Evolutionary conservation across 2,888 invertebrate genomes (phyloP), one percentile per base, ranked within the genome.

Genomic region (Liopterus haemorrhoidalis): DNA sequence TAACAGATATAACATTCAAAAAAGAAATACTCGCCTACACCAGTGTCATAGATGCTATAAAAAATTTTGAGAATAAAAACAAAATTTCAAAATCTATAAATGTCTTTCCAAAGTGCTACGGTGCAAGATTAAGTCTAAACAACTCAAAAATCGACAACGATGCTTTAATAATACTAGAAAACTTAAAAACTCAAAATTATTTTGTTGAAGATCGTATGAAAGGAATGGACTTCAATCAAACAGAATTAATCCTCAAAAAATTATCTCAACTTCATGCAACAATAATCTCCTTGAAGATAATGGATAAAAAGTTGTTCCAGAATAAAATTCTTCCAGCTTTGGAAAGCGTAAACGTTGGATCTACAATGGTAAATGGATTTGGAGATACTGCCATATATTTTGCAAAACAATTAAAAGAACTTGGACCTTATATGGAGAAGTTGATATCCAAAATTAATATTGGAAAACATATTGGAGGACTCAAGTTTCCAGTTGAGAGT

Each of bases 241-340:
- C 72, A 0, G 64, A 61, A 39, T 46, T 74, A 1, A 67, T 74
- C 4, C 55, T 78, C 1, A 58, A 65, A 32, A 66, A 72, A 28
- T 54, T 78, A 54, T 78, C 78, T 0, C 66, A 69, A 52, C 76
- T 74, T 54, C 79, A 80, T 56, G 75, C 77, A 0, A 61, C 75
- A 6, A 71, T 76, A 0, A 70, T 79, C 9, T 78, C 75, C 0
- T 58, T 74, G 43, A 72, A 75, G 31, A 49, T 67, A 0, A 64
- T 68, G 14, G 66, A 70, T 48, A 71, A 73, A 0, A 55, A 65
- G 19, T 59, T 63, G 3, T 75, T 70, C 57, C 50, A 70, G 8
- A 56, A 66, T 21, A 62, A 62, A 42, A 59, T 73, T 4, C 55
- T 62, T 1, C 71, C 73, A 0, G 62, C 64, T 51, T 64, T 70